These are phyloP conservation scores for Mionectes olivaceus DNA, from an alignment of 2,797 vertebrate species.

Conservation along the genomic window DNA sequence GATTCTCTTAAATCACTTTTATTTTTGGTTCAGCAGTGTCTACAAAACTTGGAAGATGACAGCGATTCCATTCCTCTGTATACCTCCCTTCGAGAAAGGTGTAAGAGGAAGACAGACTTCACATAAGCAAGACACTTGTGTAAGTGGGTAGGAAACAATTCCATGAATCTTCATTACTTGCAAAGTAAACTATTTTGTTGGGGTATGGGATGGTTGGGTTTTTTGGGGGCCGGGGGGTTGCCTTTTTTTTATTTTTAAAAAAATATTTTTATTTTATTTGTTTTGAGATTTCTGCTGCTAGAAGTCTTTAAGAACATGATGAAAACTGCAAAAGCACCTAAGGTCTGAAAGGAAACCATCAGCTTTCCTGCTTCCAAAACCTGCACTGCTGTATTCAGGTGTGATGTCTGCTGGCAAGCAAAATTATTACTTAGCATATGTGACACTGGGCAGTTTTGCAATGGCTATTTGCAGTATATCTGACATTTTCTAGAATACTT, in stretches of 20 bases:
- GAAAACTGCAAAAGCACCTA: not conserved
- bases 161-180: not conserved
- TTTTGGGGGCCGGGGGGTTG: too few relatives aligned
- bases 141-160: not conserved
- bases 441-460: not conserved
- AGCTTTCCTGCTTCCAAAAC: not conserved
- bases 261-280: not conserved
- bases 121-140: not conserved
- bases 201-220: accelerated
- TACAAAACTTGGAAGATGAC: not conserved
- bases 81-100: not conserved
- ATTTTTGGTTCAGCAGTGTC: not conserved
- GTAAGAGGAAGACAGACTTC: not conserved
- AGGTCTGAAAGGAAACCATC: not conserved
- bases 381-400: not conserved
- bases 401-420: not conserved
- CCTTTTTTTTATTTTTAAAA: too few relatives aligned
- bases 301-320: not conserved
- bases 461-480: not conserved
- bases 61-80: not conserved
- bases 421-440: not conserved
- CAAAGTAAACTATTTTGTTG: not conserved
- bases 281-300: not conserved
- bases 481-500: not conserved
- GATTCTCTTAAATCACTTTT: not conserved